These are phyloP conservation scores for Malthinus seriepunctatus DNA, from an alignment of 2,888 invertebrate species.

Conservation along the genomic window DNA sequence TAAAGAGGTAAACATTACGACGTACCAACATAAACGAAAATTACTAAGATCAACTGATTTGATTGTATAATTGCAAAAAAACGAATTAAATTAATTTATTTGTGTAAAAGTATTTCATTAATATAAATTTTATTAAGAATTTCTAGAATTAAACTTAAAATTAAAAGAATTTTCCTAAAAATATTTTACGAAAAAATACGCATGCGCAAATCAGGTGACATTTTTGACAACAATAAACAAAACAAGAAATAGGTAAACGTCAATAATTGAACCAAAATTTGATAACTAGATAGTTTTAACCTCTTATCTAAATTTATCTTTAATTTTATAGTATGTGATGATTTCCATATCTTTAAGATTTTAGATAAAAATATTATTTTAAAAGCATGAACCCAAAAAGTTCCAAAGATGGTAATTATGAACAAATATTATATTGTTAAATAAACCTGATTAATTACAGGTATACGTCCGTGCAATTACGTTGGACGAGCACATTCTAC, in stretches of 20 bases:
- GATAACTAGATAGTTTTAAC: neutral
- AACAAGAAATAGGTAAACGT: constrained; percentile 1
- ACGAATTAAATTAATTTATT: no score
- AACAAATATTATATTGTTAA: neutral
- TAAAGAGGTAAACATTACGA: no score
- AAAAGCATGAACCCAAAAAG: constrained; percentile 18
- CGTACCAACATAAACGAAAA: no score
- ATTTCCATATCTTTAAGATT: neutral
- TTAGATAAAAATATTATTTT: neutral
- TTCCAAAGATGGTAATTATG: constrained; percentile 20
- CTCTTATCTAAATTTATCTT: neutral
- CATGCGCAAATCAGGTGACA: neutral
- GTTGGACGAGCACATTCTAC: constrained; percentile 51
- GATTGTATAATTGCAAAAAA: no score
- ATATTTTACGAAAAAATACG: neutral
- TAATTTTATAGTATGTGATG: constrained; percentile 1
- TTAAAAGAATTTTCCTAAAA: no score
- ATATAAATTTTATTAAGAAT: no score
- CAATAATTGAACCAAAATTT: constrained; percentile 1
- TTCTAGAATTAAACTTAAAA: no score
- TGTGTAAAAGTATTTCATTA: no score
- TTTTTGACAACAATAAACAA: constrained; percentile 3
- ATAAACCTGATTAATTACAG: constrained; percentile 17
- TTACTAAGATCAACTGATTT: no score
- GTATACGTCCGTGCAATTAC: constrained; percentile 33